These are phyloP conservation scores for Esox masquinongy DNA, from an alignment of 2,797 vertebrate genomes.

Conservation along the genomic window DNA sequence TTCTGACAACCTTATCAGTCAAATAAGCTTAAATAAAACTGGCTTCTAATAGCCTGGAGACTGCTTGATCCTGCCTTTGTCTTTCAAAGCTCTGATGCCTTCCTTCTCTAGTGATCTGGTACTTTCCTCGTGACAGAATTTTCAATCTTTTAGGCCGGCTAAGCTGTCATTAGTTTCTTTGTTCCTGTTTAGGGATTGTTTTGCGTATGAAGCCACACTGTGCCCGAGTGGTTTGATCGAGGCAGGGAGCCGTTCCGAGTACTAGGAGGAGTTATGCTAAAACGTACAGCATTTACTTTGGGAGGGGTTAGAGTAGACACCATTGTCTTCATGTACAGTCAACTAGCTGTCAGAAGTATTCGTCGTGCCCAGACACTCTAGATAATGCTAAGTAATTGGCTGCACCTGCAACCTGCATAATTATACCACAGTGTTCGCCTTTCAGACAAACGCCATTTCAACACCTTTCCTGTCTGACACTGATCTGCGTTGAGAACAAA, in stretches of 20 bases:
- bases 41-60: slow-evolving; percentile 74
- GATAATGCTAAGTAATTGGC: slow-evolving; percentile 18
- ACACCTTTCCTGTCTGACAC: neutral
- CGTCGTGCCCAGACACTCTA: neutral
- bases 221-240: slow-evolving; percentile 11
- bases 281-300: slow-evolving; percentile 31
- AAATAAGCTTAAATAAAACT: slow-evolving; percentile 78
- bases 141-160: slow-evolving; percentile 64
- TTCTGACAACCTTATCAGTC: slow-evolving; percentile 76
- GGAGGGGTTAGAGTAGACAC: slow-evolving; percentile 10
- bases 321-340: slow-evolving; percentile 23
- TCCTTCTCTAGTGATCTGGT: slow-evolving; percentile 59
- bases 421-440: slow-evolving; percentile 18
- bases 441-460: slow-evolving; percentile 20
- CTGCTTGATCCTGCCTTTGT: slow-evolving; percentile 67
- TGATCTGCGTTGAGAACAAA: slow-evolving; percentile 8
- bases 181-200: slow-evolving; percentile 52
- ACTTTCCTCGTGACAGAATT: slow-evolving; percentile 61
- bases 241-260: neutral
- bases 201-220: slow-evolving; percentile 34
- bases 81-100: slow-evolving; percentile 58
- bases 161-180: slow-evolving; percentile 69
- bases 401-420: slow-evolving; percentile 31
- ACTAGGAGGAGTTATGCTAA: slow-evolving; percentile 22
- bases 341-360: slow-evolving; percentile 12